Evolutionary conservation across 2,113 vertebrate genomes (phyloP).

Genomic region (Hymenochirus boettgeri): DNA sequence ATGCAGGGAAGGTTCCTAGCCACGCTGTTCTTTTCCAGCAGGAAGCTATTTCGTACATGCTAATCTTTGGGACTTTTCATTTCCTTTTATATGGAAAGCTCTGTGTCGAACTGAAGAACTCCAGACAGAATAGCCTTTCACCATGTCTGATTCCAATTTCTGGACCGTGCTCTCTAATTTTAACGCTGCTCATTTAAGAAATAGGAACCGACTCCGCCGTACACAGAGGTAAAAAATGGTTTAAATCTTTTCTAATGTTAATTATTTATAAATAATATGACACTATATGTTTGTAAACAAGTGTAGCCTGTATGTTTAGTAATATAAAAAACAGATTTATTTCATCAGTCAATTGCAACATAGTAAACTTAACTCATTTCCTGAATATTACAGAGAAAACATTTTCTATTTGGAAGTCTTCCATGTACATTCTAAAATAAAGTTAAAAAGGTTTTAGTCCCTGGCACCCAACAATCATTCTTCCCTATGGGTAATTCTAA

Average conservation of each 20-base stretch:
- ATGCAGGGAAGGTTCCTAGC: constrained; percentile 44
- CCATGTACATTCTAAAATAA: too few relatives aligned
- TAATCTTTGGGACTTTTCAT: constrained; percentile 27
- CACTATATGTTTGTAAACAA: too few relatives aligned
- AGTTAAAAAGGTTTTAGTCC: too few relatives aligned
- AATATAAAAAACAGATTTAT: too few relatives aligned
- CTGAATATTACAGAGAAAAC: too few relatives aligned
- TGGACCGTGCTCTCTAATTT: constrained; percentile 88
- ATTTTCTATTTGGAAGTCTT: too few relatives aligned
- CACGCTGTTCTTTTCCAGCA: constrained; percentile 41
- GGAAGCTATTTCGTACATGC: constrained; percentile 16
- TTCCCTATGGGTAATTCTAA: too few relatives aligned
- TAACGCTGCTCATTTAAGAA: constrained; percentile 80
- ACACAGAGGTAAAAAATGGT: constrained; percentile 82
- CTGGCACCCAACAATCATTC: too few relatives aligned
- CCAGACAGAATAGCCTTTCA: constrained; percentile 53
- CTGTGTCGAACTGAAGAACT: constrained; percentile 45
- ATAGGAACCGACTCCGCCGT: constrained; percentile 76
- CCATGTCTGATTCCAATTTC: constrained; percentile 77
- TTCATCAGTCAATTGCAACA: too few relatives aligned
- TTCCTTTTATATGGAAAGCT: constrained; percentile 45
- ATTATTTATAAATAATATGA: too few relatives aligned
- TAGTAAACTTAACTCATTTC: too few relatives aligned
- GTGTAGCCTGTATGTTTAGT: too few relatives aligned
- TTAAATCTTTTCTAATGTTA: background rate